These are phyloP conservation scores for Cyclophora albipunctata DNA, from an alignment of 2,888 invertebrate species.

Conservation along the genomic window DNA sequence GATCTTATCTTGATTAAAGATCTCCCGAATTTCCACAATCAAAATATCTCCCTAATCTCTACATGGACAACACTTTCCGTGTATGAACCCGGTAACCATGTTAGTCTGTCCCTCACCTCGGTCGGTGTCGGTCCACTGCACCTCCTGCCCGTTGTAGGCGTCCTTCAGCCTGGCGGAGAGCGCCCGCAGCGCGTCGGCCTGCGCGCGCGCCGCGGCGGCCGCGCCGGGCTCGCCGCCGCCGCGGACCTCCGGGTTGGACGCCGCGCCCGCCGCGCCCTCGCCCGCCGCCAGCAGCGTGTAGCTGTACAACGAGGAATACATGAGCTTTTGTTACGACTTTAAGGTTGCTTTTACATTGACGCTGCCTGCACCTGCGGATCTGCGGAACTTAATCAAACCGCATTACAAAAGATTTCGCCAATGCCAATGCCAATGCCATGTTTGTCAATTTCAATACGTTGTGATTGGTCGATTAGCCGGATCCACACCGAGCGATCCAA, in stretches of 20 bases:
- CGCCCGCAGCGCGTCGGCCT: constrained; percentile 83
- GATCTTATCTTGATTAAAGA: too few relatives aligned
- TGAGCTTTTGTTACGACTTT: background rate
- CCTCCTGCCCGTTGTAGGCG: constrained; percentile 93
- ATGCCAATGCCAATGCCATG: background rate
- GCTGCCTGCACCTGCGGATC: too few relatives aligned
- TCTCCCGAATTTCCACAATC: too few relatives aligned
- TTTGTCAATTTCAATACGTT: background rate
- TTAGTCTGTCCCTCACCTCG: constrained; percentile 26
- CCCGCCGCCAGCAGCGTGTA: constrained; percentile 79
- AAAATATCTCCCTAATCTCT: too few relatives aligned
- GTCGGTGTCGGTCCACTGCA: constrained; percentile 83
- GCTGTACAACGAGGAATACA: constrained; percentile 43
- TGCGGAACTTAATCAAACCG: too few relatives aligned
- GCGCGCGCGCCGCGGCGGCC: constrained; percentile 74
- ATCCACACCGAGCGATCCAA: too few relatives aligned
- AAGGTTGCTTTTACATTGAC: too few relatives aligned
- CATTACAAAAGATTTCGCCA: too few relatives aligned
- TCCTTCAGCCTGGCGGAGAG: constrained; percentile 88
- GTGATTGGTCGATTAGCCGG: too few relatives aligned
- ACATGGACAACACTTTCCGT: too few relatives aligned
- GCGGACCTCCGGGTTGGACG: constrained; percentile 81
- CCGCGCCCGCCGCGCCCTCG: constrained; percentile 80
- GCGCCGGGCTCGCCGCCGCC: constrained; percentile 64
- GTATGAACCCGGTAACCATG: too few relatives aligned